Evolutionary conservation across 2,113 vertebrate genomes (phyloP), one percentile per base, ranked within the genome.

Genomic region (Caloenas nicobarica): DNA sequence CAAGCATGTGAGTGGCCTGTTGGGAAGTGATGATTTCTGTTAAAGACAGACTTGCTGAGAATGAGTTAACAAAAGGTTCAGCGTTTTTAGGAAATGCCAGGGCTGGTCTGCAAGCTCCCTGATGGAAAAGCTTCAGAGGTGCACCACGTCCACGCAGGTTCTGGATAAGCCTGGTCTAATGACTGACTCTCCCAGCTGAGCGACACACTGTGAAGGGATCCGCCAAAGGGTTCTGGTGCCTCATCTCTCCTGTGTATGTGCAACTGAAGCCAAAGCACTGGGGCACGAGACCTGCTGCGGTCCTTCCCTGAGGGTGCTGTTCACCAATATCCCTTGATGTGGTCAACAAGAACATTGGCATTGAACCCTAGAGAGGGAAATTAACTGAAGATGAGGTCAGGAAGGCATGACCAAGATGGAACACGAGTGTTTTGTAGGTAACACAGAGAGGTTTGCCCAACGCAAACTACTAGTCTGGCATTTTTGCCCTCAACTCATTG

Each of bases 91-190:
- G 36, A 40, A 77, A 73, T 76, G 14, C 36, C 2, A 3, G 29
- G 34, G 28, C 8, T 11, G 34, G 18, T 57, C 26, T 91, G 54
- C 5, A 14, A 4, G 38, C 11, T 73, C 11, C 36, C 31, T 50
- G 56, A 17, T 58, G n/a, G 71, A 77, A 50, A 53, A 50, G 7
- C 13, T 83, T 69, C 66, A 42, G 70, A 38, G 29, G 15, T 29
- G 28, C 23, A 10, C 3, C 0, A 0, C 13, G 26, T 46, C 12
- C 57, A 9, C 1, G 2, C 2, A 50, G 40, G 24, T 69, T 72
- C 9, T 85, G 48, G 23, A 11, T 68, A 73, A 91, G 51, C 36
- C 21, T 77, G 38, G 17, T 36, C 4, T 58, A 14, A 9, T 10
- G 3, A 36, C 24, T 31, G 53, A 4, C 42, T 81, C 76, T 69